Conservation (phyloP, 2,113 vertebrate species). For the Aspiorhynchus laticeps region DNA sequence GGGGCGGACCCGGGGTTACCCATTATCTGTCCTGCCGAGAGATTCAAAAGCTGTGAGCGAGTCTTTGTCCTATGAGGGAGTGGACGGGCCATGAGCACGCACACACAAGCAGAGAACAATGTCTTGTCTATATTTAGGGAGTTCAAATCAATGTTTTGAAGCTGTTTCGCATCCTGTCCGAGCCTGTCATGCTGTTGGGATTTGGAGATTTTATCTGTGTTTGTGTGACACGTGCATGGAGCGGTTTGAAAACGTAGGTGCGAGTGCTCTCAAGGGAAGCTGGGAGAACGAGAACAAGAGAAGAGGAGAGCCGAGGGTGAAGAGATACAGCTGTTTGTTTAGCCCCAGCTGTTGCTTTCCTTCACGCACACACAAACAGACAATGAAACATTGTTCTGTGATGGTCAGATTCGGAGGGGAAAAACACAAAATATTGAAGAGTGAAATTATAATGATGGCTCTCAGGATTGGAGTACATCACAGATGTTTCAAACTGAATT, state of each 20-base stretch:
- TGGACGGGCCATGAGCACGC: slow-evolving; percentile 29
- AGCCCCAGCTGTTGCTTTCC: slow-evolving; percentile 75
- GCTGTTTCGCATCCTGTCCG: slow-evolving; percentile 63
- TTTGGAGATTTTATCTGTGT: not conserved
- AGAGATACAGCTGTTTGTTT: slow-evolving; percentile 76
- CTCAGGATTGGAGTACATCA: not conserved
- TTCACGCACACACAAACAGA: slow-evolving; percentile 46
- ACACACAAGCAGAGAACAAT: slow-evolving; percentile 57
- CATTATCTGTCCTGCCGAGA: slow-evolving; percentile 9
- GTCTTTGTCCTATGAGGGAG: slow-evolving; percentile 50
- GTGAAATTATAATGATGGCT: not conserved
- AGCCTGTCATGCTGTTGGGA: slow-evolving; percentile 50
- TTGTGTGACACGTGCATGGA: not conserved
- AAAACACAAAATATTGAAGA: slow-evolving; percentile 38
- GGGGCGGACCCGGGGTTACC: not conserved
- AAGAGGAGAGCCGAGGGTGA: slow-evolving; percentile 36
- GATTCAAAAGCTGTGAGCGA: slow-evolving; percentile 37
- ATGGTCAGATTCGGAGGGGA: slow-evolving; percentile 47
- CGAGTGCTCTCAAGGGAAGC: not conserved
- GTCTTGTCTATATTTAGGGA: slow-evolving; percentile 73
- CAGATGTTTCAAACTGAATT: not conserved
- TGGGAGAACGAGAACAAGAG: slow-evolving; percentile 28
- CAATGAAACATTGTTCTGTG: slow-evolving; percentile 64
- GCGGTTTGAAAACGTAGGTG: not conserved
- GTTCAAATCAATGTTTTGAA: slow-evolving; percentile 62